Percentiles rank a stretch among this genome's conserved stretches.
Conservation (phyloP, 2,797 vertebrate genomes). For the Amazona finschi region DNA sequence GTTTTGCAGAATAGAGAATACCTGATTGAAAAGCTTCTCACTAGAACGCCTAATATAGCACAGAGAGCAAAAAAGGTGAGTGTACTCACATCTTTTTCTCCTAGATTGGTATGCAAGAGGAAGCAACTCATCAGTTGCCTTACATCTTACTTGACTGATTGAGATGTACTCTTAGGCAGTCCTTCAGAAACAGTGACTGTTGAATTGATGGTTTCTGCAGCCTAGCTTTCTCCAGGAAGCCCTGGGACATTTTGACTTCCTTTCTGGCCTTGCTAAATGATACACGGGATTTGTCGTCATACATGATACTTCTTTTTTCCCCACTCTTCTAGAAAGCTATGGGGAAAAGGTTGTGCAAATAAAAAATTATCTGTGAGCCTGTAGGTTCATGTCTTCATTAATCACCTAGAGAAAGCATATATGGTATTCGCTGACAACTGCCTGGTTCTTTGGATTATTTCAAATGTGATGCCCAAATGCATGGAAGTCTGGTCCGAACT, state of each 20-base stretch:
- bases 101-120: background rate
- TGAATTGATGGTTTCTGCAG: background rate
- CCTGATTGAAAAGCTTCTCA: conserved; percentile 94
- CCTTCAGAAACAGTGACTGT: background rate
- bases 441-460: background rate
- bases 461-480: background rate
- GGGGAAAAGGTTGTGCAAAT: background rate
- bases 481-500: background rate
- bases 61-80: conserved; percentile 96
- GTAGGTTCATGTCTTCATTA: background rate
- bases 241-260: background rate
- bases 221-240: background rate
- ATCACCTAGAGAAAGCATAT: background rate
- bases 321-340: background rate
- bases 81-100: background rate
- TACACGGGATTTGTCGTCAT: background rate
- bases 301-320: background rate
- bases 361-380: background rate
- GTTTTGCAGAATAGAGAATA: conserved; percentile 93
- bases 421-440: background rate
- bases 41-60: conserved; percentile 92
- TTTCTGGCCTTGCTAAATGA: background rate
- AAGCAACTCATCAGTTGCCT: background rate
- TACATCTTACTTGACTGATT: background rate
- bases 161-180: background rate